Conservation (phyloP, 2,113 vertebrate genomes). For the Parotia lawesii region DNA sequence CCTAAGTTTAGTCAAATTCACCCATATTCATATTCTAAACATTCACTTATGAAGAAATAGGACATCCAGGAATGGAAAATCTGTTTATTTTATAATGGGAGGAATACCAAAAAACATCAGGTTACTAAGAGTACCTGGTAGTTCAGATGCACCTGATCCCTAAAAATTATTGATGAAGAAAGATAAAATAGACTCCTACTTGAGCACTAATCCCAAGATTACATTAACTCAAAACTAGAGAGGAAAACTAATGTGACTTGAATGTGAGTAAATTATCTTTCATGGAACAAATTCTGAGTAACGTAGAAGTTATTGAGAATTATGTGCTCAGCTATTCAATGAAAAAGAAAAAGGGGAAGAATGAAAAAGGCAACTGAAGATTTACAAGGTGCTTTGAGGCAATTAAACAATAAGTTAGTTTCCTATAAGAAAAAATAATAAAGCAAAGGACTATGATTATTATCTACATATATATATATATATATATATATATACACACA, state of each 20-base stretch:
- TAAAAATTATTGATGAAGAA: neutral
- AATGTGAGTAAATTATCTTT: neutral
- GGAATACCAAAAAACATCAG: accelerated
- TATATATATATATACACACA: accelerated
- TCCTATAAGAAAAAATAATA: neutral
- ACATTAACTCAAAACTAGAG: neutral
- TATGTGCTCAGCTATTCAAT: neutral
- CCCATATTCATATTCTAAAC: accelerated
- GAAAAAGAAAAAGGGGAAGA: neutral
- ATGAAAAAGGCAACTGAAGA: neutral
- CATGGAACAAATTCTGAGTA: neutral
- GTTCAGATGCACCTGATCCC: neutral
- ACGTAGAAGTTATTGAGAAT: neutral
- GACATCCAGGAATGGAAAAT: neutral
- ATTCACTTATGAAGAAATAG: neutral
- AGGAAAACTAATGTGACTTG: neutral
- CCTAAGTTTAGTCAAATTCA: neutral
- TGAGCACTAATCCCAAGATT: neutral
- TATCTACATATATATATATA: neutral
- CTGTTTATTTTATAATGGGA: neutral
- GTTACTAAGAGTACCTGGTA: neutral
- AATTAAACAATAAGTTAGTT: neutral
- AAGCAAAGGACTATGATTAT: neutral
- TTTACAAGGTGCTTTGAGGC: neutral
- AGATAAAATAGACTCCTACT: neutral